Conservation (phyloP, 2,797 vertebrate species). For the Siniperca obscura region DNA sequence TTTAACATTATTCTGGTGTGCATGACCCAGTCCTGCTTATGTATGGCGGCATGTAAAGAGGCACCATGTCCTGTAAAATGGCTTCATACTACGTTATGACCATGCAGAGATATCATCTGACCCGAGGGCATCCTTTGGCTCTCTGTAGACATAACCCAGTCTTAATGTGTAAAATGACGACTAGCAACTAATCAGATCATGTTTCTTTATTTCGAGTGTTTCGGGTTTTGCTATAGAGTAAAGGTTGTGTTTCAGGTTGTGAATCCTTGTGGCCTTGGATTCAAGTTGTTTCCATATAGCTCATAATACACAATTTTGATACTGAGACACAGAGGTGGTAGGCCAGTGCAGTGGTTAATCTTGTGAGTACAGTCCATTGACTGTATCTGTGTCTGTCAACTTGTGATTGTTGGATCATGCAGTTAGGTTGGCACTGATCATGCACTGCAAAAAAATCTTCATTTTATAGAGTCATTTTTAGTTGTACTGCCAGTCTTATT, state of each 20-base stretch:
- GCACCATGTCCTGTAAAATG: background rate
- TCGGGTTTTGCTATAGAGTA: background rate
- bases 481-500: background rate
- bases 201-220: background rate
- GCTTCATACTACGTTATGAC: background rate
- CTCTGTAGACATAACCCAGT: background rate
- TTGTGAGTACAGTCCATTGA: background rate
- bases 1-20: background rate
- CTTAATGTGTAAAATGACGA: background rate
- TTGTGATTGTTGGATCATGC: background rate
- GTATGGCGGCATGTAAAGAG: background rate
- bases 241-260: constrained; percentile 1
- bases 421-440: background rate
- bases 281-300: background rate
- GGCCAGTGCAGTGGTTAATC: background rate
- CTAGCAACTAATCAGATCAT: constrained; percentile 1
- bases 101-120: background rate
- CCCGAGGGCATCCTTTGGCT: background rate
- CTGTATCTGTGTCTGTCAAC: background rate
- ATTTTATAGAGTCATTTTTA: background rate
- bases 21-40: background rate
- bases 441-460: background rate
- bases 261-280: background rate
- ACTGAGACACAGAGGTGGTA: background rate
- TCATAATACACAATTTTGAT: background rate